Evolutionary conservation across 2,113 vertebrate species (phyloP).

Genomic region (Fulmarus glacialis): DNA sequence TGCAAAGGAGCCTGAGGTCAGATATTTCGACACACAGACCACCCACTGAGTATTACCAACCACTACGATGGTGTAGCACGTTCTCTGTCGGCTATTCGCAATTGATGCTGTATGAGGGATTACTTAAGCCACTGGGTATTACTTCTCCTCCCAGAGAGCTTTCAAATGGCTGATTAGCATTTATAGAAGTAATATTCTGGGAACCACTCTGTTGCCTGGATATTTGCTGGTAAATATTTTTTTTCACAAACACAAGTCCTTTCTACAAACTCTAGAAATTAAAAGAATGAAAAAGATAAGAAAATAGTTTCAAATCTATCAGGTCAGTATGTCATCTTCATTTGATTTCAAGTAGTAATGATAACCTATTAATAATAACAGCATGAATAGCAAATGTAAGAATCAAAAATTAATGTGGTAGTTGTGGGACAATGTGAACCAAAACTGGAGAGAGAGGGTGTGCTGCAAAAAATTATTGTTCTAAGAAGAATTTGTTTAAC

Average conservation of each 20-base stretch:
- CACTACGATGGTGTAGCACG: fast-evolving
- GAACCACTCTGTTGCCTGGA: not conserved
- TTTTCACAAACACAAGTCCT: not conserved
- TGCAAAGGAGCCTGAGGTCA: not conserved
- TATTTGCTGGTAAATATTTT: not conserved
- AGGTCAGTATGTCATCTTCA: not conserved
- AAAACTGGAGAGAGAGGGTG: not conserved
- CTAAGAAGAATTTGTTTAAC: not conserved
- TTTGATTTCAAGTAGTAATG: not conserved
- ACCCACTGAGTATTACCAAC: not conserved
- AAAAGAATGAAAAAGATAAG: not conserved
- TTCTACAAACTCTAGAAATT: not conserved
- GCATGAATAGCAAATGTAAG: not conserved
- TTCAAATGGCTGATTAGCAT: not conserved
- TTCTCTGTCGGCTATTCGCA: not conserved
- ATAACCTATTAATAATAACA: not conserved
- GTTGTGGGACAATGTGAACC: not conserved
- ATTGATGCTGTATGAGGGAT: not conserved
- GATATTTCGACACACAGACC: not conserved
- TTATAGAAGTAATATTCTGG: not conserved
- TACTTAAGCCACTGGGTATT: not conserved
- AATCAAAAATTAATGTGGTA: not conserved
- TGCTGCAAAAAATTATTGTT: not conserved
- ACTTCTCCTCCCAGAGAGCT: not conserved
- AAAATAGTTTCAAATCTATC: not conserved